phyloP scores from a whole-genome alignment of 2,797 vertebrate genomes.

The Varecia variegata region DNA sequence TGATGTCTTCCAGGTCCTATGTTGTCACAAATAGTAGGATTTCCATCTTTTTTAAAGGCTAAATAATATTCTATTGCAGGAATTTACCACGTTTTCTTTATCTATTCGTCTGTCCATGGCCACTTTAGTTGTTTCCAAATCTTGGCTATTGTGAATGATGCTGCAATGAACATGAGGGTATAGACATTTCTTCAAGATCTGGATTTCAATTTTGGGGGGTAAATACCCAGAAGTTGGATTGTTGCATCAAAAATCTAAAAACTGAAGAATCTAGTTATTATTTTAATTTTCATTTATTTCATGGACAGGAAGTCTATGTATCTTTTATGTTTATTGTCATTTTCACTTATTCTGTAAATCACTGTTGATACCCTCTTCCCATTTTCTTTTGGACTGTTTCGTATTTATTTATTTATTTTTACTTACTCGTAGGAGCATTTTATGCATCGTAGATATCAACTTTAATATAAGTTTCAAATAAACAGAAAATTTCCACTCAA shows the following conservation, averaged over 20 bases:
- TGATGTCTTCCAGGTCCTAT: not conserved
- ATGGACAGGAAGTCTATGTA: not conserved
- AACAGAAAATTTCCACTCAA: not conserved
- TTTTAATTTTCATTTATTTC: slow-evolving; percentile 19
- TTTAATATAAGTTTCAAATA: not conserved
- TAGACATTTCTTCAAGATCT: not conserved
- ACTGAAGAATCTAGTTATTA: not conserved
- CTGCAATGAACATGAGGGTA: not conserved
- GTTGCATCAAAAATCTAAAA: not conserved
- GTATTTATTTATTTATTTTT: not conserved
- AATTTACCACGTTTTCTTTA: not conserved
- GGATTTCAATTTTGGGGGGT: not conserved
- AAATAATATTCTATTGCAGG: not conserved
- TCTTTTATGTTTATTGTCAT: not conserved
- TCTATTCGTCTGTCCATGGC: not conserved
- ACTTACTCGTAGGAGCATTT: not conserved
- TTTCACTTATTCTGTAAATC: not conserved
- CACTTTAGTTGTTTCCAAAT: not conserved
- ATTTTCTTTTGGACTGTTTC: not conserved
- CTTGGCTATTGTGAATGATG: not conserved
- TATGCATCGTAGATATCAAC: not conserved
- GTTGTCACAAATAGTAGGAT: not conserved
- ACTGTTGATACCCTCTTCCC: not conserved
- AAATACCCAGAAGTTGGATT: not conserved
- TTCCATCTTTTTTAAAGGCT: not conserved